A percentile compares a stretch with the other conserved stretches of the same genome.
phyloP scores from a whole-genome alignment of 2,797 vertebrate species.

The Oreochromis grahami region DNA sequence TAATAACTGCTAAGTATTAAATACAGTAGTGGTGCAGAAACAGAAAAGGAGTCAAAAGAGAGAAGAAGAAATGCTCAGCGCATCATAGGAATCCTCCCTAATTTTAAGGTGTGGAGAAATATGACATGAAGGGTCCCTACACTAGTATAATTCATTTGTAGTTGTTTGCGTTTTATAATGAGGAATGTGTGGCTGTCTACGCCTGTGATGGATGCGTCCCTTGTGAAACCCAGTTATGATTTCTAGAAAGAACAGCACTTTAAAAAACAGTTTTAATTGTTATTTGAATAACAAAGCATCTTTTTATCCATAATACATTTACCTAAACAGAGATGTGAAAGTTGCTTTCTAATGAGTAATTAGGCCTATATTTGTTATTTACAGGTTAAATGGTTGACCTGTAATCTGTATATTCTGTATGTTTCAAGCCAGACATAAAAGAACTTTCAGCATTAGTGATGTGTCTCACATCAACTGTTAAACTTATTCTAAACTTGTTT shows the following conservation, averaged over 20 bases:
- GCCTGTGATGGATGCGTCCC: fast-evolving
- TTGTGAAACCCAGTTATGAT: fast-evolving
- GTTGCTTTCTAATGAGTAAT: fast-evolving
- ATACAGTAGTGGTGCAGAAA: background rate
- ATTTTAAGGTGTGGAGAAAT: too few relatives aligned
- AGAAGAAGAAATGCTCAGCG: too few relatives aligned
- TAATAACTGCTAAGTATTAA: background rate
- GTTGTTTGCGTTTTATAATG: too few relatives aligned
- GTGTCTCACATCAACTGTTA: background rate
- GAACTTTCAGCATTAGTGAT: background rate
- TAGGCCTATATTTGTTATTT: fast-evolving
- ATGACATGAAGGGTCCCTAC: too few relatives aligned
- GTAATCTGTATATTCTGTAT: background rate
- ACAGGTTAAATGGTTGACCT: background rate
- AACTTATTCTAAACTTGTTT: fast-evolving
- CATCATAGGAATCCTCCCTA: too few relatives aligned
- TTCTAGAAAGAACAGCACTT: background rate
- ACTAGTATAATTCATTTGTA: too few relatives aligned
- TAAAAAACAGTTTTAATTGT: background rate
- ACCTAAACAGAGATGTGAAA: background rate
- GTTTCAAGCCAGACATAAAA: background rate
- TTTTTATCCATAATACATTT: background rate
- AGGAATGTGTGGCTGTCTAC: background rate
- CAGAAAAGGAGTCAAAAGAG: too few relatives aligned
- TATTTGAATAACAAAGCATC: background rate